Evolutionary conservation across 2,113 vertebrate species (phyloP), one percentile per base, ranked within the genome.

Genomic region (Trochalopteron elliotii): DNA sequence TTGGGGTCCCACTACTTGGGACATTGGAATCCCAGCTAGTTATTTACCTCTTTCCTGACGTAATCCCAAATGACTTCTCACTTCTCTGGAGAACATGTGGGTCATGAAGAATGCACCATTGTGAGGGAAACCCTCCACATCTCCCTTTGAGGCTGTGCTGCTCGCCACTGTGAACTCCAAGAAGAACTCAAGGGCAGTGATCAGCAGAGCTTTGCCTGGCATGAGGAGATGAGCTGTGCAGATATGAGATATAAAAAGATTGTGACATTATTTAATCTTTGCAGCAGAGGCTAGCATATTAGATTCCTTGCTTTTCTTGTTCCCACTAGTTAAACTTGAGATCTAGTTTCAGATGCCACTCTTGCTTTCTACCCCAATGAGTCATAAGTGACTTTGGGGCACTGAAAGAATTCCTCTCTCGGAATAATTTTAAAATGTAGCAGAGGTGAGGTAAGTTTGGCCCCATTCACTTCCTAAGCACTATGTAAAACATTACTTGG

Each of bases 141-240:
- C 23, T 75, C 18, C 25, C 12, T 68, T 56, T 47, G 52, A 65
- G 61, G 9, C 14, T 85, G 12, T 49, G 21, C 44, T 79, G 10
- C 59, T 64, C 15, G 2, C 23, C 77, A 1, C 50, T 53, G 8
- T n/a, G 50, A 72, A 8, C 24, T 86, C 15, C 30, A 55, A 64
- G 23, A 61, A 22, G 37, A 87, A 24, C 31, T 82, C 18, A 39
- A 79, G 21, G 23, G 42, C 59, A 60, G n/a, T 0, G 2, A n/a
- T 44, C 19, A 64, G 3, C 24, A 69, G 22, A 31, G 2, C 11
- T 20, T 57, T 52, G 15, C 25, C 13, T 47, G 25, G 18, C 2
- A 1, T 0, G 0, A 87, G 8, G 15, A 67, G 42, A 17, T 33
- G n/a, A 78, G 2, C 7, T 61, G 28, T 3, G 3, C 3, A 2